Base-by-base conservation (phyloP, 2,888 invertebrate genomes). In the Minunthozetes semirufus region DNA sequence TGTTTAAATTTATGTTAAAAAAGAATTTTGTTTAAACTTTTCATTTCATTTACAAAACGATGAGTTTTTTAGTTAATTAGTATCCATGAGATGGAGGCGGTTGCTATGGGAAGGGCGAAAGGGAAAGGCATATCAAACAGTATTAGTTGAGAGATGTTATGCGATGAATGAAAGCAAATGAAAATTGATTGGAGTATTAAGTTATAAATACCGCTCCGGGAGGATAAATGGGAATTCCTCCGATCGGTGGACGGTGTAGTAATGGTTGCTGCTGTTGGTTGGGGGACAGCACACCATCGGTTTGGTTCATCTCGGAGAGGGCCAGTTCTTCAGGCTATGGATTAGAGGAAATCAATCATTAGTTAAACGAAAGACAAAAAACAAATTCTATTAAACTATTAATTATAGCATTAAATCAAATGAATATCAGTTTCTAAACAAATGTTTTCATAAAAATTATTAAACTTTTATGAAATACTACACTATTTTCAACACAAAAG, bases 171-270 rank as follows among this genome's bases (percentile, higher is more conserved):
- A 15, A 27, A 27, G 22, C 25, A 13, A 33, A 11, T 38, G 15
- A 66, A 19, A 38, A 66, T 66, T 17, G n/a, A 22, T 33, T 6
- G 29, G 6, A n/a, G 29, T 25, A 29, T 27, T 17, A 66, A 15
- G 29, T 15, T 29, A 48, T 53, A 79, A 81, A 81, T 82, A 83
- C 83, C 79, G 81, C 81, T 75, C 84, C 83, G 72, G 83, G 82
- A 77, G 86, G 85, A 80, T 84, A 86, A 79, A 85, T 84, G 80
- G 85, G 82, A 78, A 85, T 84, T 78, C 85, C 85, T 78, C 84
- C 85, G 70, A 81, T 80, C 77, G 84, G 82, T 78, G 84, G 83
- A 77, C 84, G 84, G 75, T 83, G 77, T 87, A 88, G 82, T 90
- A 89, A 82, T 63, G 53, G 71, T 33, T 75, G 75, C 66, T 74